Evolutionary conservation across 37 sponge, comb jelly and placozoan genomes (phyloP).

Genomic region (Chondrilla cf. caribensis): DNA sequence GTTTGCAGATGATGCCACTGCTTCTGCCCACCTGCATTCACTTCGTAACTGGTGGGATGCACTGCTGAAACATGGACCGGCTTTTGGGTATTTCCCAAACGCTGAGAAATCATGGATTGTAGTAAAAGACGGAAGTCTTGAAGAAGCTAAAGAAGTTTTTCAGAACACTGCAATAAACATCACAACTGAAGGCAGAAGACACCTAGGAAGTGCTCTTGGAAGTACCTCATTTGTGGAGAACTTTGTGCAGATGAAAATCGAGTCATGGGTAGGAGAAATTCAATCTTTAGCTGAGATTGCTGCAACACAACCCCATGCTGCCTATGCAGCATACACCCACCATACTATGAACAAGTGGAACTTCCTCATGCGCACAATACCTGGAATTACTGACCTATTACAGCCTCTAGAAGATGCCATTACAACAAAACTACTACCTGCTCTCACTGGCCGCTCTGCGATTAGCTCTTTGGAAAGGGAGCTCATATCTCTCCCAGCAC

Average conservation of each 20-base stretch:
- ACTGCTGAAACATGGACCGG: slow-evolving; percentile 25
- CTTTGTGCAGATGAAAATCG: slow-evolving; percentile 5
- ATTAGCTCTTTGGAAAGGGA: background rate
- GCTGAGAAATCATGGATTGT: slow-evolving; percentile 36
- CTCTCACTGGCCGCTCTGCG: background rate
- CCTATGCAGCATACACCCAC: slow-evolving; percentile 18
- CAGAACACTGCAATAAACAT: slow-evolving; percentile 26
- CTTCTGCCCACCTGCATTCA: slow-evolving; percentile 10
- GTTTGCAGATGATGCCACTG: slow-evolving; percentile 58
- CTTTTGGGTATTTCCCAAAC: slow-evolving; percentile 14
- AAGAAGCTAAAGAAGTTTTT: slow-evolving; percentile 24
- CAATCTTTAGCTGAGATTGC: slow-evolving; percentile 10
- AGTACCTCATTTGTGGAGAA: background rate
- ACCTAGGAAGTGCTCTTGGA: slow-evolving; percentile 44
- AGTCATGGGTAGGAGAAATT: slow-evolving; percentile 4
- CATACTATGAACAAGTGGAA: background rate
- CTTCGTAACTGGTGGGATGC: slow-evolving; percentile 37
- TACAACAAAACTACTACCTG: background rate
- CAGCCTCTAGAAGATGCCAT: slow-evolving; percentile 6
- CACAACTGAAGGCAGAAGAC: slow-evolving; percentile 28
- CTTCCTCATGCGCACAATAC: background rate
- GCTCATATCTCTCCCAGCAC: background rate
- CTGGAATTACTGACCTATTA: background rate
- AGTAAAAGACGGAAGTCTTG: slow-evolving; percentile 34
- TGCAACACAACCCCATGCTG: slow-evolving; percentile 13